Evolutionary conservation across 2,113 vertebrate genomes (phyloP).

Genomic region (Malurus melanocephalus): DNA sequence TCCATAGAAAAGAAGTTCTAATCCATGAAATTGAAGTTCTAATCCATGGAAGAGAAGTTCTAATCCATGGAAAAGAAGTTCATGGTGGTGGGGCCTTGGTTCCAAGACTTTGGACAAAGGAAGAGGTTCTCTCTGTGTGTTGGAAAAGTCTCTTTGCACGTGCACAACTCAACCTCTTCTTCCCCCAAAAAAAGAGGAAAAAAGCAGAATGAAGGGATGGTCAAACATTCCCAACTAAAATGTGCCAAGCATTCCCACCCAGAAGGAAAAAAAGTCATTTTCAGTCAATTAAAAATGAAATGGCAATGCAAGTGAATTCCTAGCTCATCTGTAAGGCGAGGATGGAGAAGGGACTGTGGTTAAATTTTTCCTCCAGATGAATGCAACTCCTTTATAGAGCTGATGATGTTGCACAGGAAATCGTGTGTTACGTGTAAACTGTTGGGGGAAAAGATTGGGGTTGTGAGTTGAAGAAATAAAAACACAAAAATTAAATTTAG

Average conservation of each 20-base stretch:
- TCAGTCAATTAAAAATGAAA: not conserved
- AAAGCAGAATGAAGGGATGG: rapidly evolving
- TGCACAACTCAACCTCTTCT: not conserved
- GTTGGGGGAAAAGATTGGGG: not conserved
- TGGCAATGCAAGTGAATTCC: not conserved
- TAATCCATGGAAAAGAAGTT: no score
- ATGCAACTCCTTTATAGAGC: not conserved
- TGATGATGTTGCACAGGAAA: not conserved
- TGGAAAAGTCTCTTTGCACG: not conserved
- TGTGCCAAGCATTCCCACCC: no score
- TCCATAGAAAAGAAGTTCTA: not conserved
- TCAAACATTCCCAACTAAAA: not conserved
- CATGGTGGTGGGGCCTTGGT: not conserved
- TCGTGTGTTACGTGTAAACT: not conserved
- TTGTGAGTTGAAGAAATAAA: not conserved
- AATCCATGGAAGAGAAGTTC: no score
- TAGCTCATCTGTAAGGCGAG: rapidly evolving
- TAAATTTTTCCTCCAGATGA: not conserved
- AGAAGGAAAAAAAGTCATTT: not conserved
- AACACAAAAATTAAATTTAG: not conserved
- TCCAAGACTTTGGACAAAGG: not conserved
- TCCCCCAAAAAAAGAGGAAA: not conserved
- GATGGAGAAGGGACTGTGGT: not conserved
- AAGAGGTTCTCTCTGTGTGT: not conserved
- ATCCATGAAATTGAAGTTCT: no score